phyloP scores from a whole-genome alignment of 2,113 vertebrate genomes.

The Eudyptes chrysolophus region DNA sequence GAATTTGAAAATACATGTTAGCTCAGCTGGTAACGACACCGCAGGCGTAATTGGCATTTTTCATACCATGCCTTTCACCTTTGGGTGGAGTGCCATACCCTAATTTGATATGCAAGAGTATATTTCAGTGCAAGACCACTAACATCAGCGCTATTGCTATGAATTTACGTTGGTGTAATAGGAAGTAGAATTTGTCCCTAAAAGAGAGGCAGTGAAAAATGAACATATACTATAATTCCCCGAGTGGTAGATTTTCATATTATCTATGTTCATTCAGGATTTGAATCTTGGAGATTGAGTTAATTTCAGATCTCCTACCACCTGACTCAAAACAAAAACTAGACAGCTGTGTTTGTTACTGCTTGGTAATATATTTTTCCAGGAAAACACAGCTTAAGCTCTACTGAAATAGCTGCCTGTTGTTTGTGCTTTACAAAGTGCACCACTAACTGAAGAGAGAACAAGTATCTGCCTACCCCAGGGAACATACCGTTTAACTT shows the following conservation, averaged over 20 bases:
- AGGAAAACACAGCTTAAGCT: constrained; percentile 25
- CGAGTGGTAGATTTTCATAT: background rate
- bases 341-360: constrained; percentile 55
- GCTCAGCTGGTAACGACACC: background rate
- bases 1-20: background rate
- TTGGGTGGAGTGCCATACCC: background rate
- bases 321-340: constrained; percentile 24
- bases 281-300: background rate
- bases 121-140: background rate
- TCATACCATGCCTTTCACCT: background rate
- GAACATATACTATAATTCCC: background rate
- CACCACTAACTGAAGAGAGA: background rate
- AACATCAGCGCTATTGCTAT: background rate
- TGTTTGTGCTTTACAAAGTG: background rate
- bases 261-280: constrained; percentile 1
- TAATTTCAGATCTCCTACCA: constrained; percentile 20
- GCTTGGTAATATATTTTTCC: constrained; percentile 35
- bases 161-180: background rate
- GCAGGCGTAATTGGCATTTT: background rate
- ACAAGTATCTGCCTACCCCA: background rate
- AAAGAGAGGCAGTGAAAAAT: background rate
- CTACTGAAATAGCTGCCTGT: background rate
- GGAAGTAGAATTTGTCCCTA: background rate
- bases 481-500: background rate
- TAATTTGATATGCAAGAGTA: background rate